Evolutionary conservation across 1,140 invertebrate genomes (phyloP), one percentile per base, ranked within the genome.

Genomic region (Drosophila chauvacae): DNA sequence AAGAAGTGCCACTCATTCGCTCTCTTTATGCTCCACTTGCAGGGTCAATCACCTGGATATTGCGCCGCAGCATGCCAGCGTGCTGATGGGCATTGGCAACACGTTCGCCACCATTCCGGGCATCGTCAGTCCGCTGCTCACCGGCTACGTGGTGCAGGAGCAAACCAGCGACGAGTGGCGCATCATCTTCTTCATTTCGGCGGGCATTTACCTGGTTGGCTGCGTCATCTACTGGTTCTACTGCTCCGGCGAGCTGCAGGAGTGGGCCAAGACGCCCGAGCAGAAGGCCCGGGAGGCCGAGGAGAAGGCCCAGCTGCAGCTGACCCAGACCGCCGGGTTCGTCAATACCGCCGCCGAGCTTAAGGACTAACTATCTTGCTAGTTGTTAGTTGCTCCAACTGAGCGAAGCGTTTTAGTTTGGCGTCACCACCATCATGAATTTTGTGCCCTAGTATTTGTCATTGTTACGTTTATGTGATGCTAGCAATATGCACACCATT

Each of bases 11-110:
- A 18, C 14, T 23, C 7, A 56, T 47, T 20, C 48, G 18, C 26
- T 16, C 14, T 23, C n/a, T 47, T 37, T n/a, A 44, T 45, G 20
- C 41, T 50, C 57, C 37, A 28, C 35, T 28, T 77, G 50, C 91
- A 96, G 96, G 91, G 96, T 97, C 6, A 97, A 98, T 93, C 96
- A 97, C 88, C 92, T 98, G 86, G 97, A 98, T 91, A 95, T 98
- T 74, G 97, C 97, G 11, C 97, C 97, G 23, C 96, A 96, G 82
- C 96, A 96, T 92, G 96, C 96, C 2, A 96, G 96, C 82, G 95
- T 97, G 5, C 90, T 98, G 33, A 97, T 98, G 96, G 97, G 97
- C 3, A 94, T 98, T 30, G 96, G 96, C 4, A 98, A 98, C 92
- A 98, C 97, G 1, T 94, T 98, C 79, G 97, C 96, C 1, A 98